Evolutionary conservation across 2,113 vertebrate species (phyloP), one percentile per base, ranked within the genome.

Genomic region (Pedionomus torquatus): DNA sequence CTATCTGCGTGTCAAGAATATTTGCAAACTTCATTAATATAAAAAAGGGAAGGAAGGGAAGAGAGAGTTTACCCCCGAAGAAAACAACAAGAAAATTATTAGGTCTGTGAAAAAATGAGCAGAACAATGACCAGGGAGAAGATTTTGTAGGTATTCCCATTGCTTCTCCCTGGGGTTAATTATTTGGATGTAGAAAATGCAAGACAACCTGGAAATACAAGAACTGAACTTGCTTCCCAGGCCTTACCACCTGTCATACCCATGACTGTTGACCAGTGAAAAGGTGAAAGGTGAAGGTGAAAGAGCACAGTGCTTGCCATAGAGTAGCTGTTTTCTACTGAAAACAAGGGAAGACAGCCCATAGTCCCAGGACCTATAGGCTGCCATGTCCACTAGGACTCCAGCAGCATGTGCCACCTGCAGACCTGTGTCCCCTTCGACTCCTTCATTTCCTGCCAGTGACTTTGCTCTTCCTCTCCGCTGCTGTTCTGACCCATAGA

Each of bases 361-460:
- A 63, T 6, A 8, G 30, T 28, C 25, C 68, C 76, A 41, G 44
- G 24, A 88, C 20, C 11, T 2, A 7, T 13, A 39, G 51, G 37
- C 31, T 89, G 65, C 7, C 43, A 64, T 23, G n/a, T 35, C 35
- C 41, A 10, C 97, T 98, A 99, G 33, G 99, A 99, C 95, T 99
- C 99, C 48, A 99, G 98, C 33, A 99, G 97, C 0, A 94, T 97
- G 61, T 99, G 99, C 99, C 99, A 99, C 90, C 99, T 98, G 97
- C 99, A 99, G 90, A 99, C 98, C 96, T 99, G 99, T 10, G 98
- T 98, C 18, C 99, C 98, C 80, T 97, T 98, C 0, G 95, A 98
- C 28, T 99, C 99, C 96, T 97, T 99, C 99, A 99, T 99, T 81
- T 99, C 99, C 95, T 98, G 97, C 99, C 99, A 99, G 60, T 99